Base-by-base conservation (phyloP, 2,888 invertebrate species). In the Lutraria lutraria region DNA sequence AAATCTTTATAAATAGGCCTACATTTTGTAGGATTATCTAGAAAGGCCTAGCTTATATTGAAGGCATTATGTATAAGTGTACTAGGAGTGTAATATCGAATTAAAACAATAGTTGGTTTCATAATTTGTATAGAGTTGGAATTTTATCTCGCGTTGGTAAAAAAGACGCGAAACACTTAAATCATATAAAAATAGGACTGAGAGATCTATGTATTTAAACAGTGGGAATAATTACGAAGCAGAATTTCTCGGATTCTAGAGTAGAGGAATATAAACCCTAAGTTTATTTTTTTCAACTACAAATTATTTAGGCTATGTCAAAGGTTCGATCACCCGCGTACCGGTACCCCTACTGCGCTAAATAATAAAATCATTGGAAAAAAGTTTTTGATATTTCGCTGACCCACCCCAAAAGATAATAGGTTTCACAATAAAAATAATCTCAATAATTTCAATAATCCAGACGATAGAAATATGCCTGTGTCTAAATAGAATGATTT, bases 1-100 rank as follows among this genome's bases (percentile, higher is more conserved):
- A 83, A 53, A 84, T 84, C 84, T 19, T 60, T 52, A 54, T 53
- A n/a, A n/a, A n/a, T n/a, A 76, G 84, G 84, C 84, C 84, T 84
- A 83, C 16, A 76, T 25, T 19, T 19, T 76, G 76, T 84, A 72
- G 76, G 84, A 84, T 84, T 84, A 72, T 72, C 76, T 76, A 53
- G 29, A 76, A 54, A 84, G 84, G 84, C 84, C 84, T 76, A 31
- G 34, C 31, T n/a, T 76, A 31, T 76, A 76, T 54, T 16, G 84
- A 21, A 68, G 54, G 72, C 76, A 76, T 76, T 53, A 34, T 16
- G 31, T 76, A 76, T 76, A 76, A 31, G 34, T 68, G 13, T 13
- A 76, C 76, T 13, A 15, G 31, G 76, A 34, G 76, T 76, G 76
- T 76, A 31, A 3, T 76, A 76, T 76, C 76, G 19, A 34, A 76